Base-by-base conservation (phyloP, 2,888 invertebrate species). In the Leptarthrus brevirostris region DNA sequence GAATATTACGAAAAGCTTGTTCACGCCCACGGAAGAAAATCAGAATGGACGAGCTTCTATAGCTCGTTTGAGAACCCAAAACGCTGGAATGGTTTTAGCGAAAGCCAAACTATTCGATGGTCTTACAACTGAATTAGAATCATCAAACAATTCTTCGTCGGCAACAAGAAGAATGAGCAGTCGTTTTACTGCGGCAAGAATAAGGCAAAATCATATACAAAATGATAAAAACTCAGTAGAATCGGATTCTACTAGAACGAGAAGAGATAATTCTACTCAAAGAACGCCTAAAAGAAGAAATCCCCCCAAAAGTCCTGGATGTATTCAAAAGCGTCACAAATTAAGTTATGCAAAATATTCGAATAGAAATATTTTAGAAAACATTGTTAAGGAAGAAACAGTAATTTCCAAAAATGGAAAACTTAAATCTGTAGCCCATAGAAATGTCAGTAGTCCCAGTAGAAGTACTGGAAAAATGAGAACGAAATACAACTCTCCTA, bases 41-140 rank as follows among this genome's bases (percentile, higher is more conserved):
- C 86, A 86, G 58, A 88, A 88, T 24, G 90, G 90, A 0, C 87
- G 93, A 74, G 91, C 91, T 0, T 93, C 93, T 0, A 89, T 93
- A 10, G 92, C 91, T 18, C 90, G 90, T 79, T 81, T 93, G 30
- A 86, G 92, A 24, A 87, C 88, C 58, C 91, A 92, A 82, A 93
- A 93, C 82, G 92, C 92, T 4, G 94, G 93, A 5, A 93, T 92
- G 86, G 93, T 94, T 0, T 84, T 92, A 74, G 93, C 92, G 1
- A 93, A 92, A 85, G 92, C 93, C 0, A 91, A 90, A 81, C 85
- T 93, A 22, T 94, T 93, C 80, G 91, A 93, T 81, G 86, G 86
- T 6, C 77, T 83, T 77, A 86, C 77, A 10, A 74, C 40, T 16
- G 74, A 76, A 34, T 20, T 53, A 16, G 34, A 22, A 14, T 47